Evolutionary conservation across 2,113 vertebrate species (phyloP).

Genomic region (Morone chrysops): DNA sequence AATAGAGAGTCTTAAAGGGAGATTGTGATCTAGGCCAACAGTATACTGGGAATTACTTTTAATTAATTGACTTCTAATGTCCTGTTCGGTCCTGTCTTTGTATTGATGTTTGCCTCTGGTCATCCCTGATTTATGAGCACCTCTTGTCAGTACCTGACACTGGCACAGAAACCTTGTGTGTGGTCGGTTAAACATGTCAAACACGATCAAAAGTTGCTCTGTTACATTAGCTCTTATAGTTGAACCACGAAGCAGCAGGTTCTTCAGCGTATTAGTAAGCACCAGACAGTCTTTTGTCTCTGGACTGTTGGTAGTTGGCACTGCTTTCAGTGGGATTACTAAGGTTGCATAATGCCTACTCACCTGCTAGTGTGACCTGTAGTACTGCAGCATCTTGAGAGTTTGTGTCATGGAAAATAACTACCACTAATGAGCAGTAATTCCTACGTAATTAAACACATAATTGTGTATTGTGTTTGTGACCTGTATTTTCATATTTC

Average conservation of each 20-base stretch:
- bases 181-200: not conserved
- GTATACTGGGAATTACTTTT: not conserved
- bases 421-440: not conserved
- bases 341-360: conserved; percentile 11
- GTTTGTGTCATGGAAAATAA: conserved; percentile 27
- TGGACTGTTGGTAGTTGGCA: not conserved
- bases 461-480: not conserved
- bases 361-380: conserved; percentile 15
- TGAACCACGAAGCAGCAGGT: conserved; percentile 6
- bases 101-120: not conserved
- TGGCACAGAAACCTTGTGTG: not conserved
- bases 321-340: conserved; percentile 41
- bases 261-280: conserved; percentile 13
- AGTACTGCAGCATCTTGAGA: not conserved
- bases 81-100: conserved; percentile 1
- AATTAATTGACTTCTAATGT: conserved; percentile 11
- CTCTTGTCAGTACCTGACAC: not conserved
- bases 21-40: conserved; percentile 12
- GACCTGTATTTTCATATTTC: conserved; percentile 11
- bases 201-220: not conserved
- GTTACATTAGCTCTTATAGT: not conserved
- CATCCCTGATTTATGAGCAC: not conserved
- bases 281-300: conserved; percentile 9
- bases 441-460: too few species aligned
- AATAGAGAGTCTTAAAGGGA: not conserved